A percentile compares a stretch with the other conserved stretches of the same genome.
phyloP scores from a whole-genome alignment of 2,113 vertebrate genomes.

The Lamprologus ornatipinnis region DNA sequence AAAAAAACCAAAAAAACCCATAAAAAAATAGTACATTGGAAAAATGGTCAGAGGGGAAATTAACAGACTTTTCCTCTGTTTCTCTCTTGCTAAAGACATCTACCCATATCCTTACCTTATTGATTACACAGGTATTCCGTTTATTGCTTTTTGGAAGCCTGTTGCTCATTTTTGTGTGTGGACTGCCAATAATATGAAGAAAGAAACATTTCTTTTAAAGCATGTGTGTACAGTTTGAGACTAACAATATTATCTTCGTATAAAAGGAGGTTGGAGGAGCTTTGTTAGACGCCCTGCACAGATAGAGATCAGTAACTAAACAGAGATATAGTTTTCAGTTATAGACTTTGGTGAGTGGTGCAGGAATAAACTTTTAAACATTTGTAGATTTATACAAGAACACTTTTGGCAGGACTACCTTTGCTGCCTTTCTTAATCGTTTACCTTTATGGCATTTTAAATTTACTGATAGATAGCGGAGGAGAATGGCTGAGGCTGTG shows the following conservation, averaged over 20 bases:
- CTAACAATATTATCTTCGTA: constrained; percentile 1
- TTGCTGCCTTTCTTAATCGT: not conserved
- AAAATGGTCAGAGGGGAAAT: not conserved
- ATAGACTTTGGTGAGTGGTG: not conserved
- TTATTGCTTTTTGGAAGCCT: not conserved
- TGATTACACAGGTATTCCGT: constrained; percentile 68
- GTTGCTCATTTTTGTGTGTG: not conserved
- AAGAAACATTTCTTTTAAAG: not conserved
- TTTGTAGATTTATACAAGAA: not conserved
- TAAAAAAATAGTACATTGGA: not conserved
- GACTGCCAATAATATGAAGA: not conserved
- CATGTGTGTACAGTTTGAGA: constrained; percentile 22
- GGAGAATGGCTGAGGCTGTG: not conserved
- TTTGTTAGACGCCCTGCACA: not conserved
- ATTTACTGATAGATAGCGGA: not conserved
- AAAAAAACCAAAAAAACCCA: fast-evolving
- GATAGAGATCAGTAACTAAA: not conserved
- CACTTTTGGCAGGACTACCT: not conserved
- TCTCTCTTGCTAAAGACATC: constrained; percentile 62
- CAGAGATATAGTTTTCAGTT: not conserved
- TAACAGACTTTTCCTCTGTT: constrained; percentile 25
- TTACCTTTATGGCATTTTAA: not conserved
- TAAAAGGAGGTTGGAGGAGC: not conserved
- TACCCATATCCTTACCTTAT: constrained; percentile 77
- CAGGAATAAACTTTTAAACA: not conserved